These are phyloP conservation scores for Temnothorax nylanderi DNA, from an alignment of 1,140 invertebrate genomes.

Conservation along the genomic window DNA sequence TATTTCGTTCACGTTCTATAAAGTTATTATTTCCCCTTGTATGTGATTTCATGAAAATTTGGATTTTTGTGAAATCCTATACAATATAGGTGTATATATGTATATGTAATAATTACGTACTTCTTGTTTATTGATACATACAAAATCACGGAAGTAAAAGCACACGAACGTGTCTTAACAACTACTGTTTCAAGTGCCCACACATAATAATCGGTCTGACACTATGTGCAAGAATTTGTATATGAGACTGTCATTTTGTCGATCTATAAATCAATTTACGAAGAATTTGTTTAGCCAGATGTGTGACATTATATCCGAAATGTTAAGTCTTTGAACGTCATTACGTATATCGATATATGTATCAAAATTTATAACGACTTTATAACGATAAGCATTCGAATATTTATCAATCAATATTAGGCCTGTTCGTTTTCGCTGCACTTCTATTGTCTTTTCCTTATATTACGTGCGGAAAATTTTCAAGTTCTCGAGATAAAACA, in stretches of 20 bases:
- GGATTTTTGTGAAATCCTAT: not conserved
- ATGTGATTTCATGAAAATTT: conserved; percentile 15
- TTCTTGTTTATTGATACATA: conserved; percentile 45
- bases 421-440: too few species aligned
- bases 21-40: not conserved
- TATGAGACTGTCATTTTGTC: conserved; percentile 63
- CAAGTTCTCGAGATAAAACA: conserved; percentile 52
- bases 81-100: not conserved
- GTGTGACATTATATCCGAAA: conserved; percentile 36
- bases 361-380: conserved; percentile 52
- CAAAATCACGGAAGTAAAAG: conserved; percentile 30
- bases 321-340: conserved; percentile 45
- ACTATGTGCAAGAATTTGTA: conserved; percentile 58
- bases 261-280: conserved; percentile 54
- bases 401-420: conserved; percentile 29
- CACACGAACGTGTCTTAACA: conserved; percentile 59
- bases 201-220: conserved; percentile 42
- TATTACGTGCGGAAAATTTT: conserved; percentile 22
- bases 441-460: conserved; percentile 8
- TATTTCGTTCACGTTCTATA: not conserved
- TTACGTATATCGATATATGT: conserved; percentile 59
- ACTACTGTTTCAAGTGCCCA: conserved; percentile 62
- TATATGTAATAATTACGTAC: conserved; percentile 25
- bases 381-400: conserved; percentile 32
- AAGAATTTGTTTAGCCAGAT: conserved; percentile 45